Conservation (phyloP, 2,888 invertebrate species). For the Phyto melanocephala region DNA sequence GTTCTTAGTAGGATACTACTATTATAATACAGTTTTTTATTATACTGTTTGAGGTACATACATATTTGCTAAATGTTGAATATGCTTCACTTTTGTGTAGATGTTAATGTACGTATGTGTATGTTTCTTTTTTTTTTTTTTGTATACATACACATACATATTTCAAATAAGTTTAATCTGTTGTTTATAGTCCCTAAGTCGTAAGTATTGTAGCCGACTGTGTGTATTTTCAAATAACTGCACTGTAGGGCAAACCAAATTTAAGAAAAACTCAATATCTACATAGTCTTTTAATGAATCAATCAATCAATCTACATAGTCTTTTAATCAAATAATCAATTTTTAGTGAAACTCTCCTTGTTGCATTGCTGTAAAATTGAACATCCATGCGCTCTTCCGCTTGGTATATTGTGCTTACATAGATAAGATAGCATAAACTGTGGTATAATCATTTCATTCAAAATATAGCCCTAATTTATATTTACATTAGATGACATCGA, state of each 20-base stretch:
- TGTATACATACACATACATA: conserved; percentile 1
- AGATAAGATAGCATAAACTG: too few relatives aligned
- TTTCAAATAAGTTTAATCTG: conserved; percentile 53
- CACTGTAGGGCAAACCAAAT: background rate
- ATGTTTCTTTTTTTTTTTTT: conserved; percentile 7
- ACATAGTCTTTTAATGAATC: too few relatives aligned
- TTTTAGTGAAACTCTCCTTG: too few relatives aligned
- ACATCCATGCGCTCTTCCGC: too few relatives aligned
- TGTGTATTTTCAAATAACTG: background rate
- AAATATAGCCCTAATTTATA: too few relatives aligned
- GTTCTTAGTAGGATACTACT: conserved; percentile 44
- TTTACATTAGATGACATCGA: too few relatives aligned
- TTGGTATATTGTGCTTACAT: too few relatives aligned
- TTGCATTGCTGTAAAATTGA: too few relatives aligned
- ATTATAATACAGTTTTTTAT: conserved; percentile 41
- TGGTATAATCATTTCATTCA: too few relatives aligned
- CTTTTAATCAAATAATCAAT: too few relatives aligned
- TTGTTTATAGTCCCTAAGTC: conserved; percentile 14
- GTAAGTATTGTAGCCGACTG: background rate
- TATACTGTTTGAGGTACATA: conserved; percentile 40
- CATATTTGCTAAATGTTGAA: conserved; percentile 48
- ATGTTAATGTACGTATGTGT: background rate
- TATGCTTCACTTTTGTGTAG: conserved; percentile 33
- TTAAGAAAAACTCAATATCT: too few relatives aligned
- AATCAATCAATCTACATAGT: too few relatives aligned